Evolutionary conservation across 1,140 invertebrate genomes (phyloP), one percentile per base, ranked within the genome.

Genomic region (Papilio helenus): DNA sequence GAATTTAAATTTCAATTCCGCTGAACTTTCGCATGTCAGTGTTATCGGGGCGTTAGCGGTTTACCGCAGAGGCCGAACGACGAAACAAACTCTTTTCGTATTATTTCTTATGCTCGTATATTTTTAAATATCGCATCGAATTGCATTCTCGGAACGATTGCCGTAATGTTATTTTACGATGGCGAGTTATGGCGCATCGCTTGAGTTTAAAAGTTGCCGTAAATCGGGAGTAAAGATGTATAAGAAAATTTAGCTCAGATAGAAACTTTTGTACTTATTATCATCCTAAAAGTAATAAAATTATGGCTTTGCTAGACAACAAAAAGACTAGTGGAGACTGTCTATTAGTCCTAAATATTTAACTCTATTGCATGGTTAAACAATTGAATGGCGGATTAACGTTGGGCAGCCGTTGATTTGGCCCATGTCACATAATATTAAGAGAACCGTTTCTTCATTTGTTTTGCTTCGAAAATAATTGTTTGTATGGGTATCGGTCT

Each of bases 71-170:
- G 23, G 12, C 42, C 34, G 7, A 42, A 46, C 72, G n/a, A 14
- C 44, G 42, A 49, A 74, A 49, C 72, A 20, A 46, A 46, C 39
- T 72, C 29, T 72, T 71, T 71, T 39, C 18, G n/a, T 72, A 39
- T 39, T 72, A 42, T 42, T 72, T 72, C 42, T 74, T 51, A 44
- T 46, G 34, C 39, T 74, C 72, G 42, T 26, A 49, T 44, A 29
- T 46, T 74, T 68, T 74, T 74, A 74, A 74, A 49, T n/a, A 26
- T 74, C 72, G 72, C 72, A 49, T 74, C 72, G 72, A 74, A 49
- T 74, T 29, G 72, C 44, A 74, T 74, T 74, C 72, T 74, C 72
- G 20, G 72, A 74, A 49, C 20, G 42, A 49, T 26, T 74, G 72
- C 72, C 20, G 72, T 73, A 73, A 73, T 73, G 72, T 73, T 73